A percentile compares a stretch with the other conserved stretches of the same genome.
phyloP scores from a whole-genome alignment of 2,888 invertebrate genomes.

The Drosophila phalerata region DNA sequence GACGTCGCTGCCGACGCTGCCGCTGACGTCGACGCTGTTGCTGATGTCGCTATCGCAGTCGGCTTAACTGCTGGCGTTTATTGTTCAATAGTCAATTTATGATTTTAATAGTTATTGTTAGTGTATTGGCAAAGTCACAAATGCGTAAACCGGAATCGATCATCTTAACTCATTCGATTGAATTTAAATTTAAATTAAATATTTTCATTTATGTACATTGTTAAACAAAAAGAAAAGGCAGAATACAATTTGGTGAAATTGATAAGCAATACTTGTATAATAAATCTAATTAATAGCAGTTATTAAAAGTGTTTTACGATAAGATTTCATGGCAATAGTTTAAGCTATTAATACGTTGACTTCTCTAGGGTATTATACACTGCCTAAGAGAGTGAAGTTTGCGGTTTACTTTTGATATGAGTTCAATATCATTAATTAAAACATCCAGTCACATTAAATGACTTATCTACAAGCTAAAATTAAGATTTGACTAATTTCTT shows the following conservation, averaged over 20 bases:
- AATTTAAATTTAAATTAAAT: constrained; percentile 33
- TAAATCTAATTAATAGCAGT: constrained; percentile 12
- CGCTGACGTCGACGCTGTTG: background rate
- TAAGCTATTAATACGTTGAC: background rate
- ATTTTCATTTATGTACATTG: background rate
- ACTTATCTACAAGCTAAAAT: background rate
- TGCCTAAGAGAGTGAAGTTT: background rate
- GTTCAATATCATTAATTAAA: background rate
- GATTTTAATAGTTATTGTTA: constrained; percentile 22
- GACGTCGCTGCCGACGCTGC: background rate
- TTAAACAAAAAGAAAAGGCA: background rate
- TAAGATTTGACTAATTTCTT: background rate
- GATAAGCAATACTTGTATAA: constrained; percentile 7
- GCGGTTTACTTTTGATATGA: background rate
- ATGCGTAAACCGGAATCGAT: constrained; percentile 64
- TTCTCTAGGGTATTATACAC: background rate
- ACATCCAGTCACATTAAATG: background rate
- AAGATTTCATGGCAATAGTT: constrained; percentile 16
- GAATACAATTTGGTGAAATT: constrained; percentile 5
- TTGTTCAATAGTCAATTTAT: constrained; percentile 72
- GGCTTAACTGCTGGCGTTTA: constrained; percentile 25
- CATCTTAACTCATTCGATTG: constrained; percentile 64
- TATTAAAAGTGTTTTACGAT: constrained; percentile 14
- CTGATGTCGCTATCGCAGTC: constrained; percentile 5
- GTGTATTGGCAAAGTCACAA: constrained; percentile 2